Conservation (phyloP, 1,140 invertebrate genomes). For the Pogonomyrmex californicus region DNA sequence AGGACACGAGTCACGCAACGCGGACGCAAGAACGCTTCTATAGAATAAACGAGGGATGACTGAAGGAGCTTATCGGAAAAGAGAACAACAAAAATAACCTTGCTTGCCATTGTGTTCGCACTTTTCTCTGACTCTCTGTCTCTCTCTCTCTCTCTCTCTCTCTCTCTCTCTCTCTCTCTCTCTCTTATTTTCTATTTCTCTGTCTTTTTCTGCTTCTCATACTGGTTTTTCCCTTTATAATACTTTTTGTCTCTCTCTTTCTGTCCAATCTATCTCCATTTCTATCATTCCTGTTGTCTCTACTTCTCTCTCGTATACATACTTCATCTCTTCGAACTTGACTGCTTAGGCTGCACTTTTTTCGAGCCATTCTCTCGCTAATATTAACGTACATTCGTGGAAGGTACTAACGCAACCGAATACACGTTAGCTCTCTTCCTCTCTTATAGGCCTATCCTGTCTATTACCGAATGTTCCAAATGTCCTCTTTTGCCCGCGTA, state of each 20-base stretch:
- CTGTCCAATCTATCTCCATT: slow-evolving; percentile 54
- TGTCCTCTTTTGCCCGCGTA: slow-evolving; percentile 43
- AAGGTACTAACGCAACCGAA: slow-evolving; percentile 80
- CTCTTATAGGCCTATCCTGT: slow-evolving; percentile 35
- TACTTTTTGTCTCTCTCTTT: slow-evolving; percentile 59
- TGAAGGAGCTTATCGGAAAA: slow-evolving; percentile 79
- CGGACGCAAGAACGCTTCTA: slow-evolving; percentile 69
- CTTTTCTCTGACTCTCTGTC: slow-evolving; percentile 68
- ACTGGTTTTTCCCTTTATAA: slow-evolving; percentile 28
- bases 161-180: slow-evolving; percentile 64
- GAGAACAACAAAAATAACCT: slow-evolving; percentile 78
- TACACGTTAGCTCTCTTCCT: slow-evolving; percentile 70
- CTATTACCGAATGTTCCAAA: slow-evolving; percentile 62
- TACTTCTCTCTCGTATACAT: slow-evolving; percentile 69
- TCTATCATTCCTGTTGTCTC: slow-evolving; percentile 29
- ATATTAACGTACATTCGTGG: slow-evolving; percentile 76
- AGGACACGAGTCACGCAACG: slow-evolving; percentile 77
- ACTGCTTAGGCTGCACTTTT: slow-evolving; percentile 75
- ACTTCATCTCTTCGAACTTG: slow-evolving; percentile 70
- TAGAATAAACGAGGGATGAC: slow-evolving; percentile 75
- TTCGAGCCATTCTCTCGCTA: slow-evolving; percentile 74
- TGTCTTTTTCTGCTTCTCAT: slow-evolving; percentile 55
- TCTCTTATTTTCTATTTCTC: slow-evolving; percentile 37
- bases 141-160: slow-evolving; percentile 64
- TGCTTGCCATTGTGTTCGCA: slow-evolving; percentile 83